Evolutionary conservation across 2,113 vertebrate species (phyloP).

Genomic region (Pleuronectes platessa): DNA sequence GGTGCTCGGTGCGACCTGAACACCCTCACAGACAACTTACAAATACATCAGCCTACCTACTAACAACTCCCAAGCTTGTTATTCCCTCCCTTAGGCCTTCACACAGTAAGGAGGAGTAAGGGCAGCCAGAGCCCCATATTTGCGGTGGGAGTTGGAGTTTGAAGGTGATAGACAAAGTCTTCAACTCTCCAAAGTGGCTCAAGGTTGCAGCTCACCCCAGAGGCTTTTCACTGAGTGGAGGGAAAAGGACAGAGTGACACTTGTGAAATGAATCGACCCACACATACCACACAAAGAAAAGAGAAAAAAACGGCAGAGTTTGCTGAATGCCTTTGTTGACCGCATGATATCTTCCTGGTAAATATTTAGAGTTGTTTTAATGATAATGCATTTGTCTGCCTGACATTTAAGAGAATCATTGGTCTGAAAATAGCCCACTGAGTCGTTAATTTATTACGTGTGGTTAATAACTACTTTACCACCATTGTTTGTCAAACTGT

Average conservation of each 20-base stretch:
- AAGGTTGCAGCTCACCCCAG: conserved; percentile 66
- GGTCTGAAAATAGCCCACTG: not conserved
- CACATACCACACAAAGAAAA: conserved; percentile 20
- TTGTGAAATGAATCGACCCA: conserved; percentile 57
- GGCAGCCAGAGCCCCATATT: conserved; percentile 47
- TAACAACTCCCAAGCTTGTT: conserved; percentile 58
- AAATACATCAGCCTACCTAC: conserved; percentile 55
- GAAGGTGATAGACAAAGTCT: conserved; percentile 72
- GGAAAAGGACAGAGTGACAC: conserved; percentile 65
- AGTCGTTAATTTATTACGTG: not conserved
- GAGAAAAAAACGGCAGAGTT: not conserved
- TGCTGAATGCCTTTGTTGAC: conserved; percentile 17
- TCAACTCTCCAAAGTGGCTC: conserved; percentile 67
- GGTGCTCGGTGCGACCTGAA: conserved; percentile 32
- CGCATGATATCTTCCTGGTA: conserved; percentile 11
- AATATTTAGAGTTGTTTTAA: not conserved
- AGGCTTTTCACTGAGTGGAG: conserved; percentile 45
- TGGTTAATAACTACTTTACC: not conserved
- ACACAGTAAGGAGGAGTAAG: conserved; percentile 47
- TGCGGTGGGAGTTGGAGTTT: conserved; percentile 55
- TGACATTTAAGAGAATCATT: not conserved
- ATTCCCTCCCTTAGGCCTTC: conserved; percentile 43
- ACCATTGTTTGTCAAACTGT: not conserved
- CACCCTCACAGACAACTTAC: conserved; percentile 38
- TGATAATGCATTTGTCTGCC: not conserved